Evolutionary conservation across 1,140 invertebrate species (phyloP).

Genomic region (Caligus rogercresseyi): DNA sequence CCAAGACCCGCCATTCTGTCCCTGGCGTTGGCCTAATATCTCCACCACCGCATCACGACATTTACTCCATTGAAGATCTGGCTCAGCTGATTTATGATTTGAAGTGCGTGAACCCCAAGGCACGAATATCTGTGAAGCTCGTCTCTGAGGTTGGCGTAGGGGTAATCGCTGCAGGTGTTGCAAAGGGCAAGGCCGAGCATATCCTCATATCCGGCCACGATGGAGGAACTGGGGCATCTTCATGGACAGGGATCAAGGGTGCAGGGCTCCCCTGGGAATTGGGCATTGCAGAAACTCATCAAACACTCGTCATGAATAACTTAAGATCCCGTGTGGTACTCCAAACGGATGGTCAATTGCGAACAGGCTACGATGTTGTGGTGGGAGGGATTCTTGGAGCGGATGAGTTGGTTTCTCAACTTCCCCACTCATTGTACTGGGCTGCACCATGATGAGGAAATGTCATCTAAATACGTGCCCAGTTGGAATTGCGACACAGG

Average conservation of each 20-base stretch:
- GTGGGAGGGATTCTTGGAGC: constrained; percentile 87
- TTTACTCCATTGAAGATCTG: constrained; percentile 98
- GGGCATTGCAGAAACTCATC: constrained; percentile 91
- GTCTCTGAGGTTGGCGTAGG: constrained; percentile 97
- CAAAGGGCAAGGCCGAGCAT: constrained; percentile 96
- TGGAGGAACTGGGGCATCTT: constrained; percentile 91
- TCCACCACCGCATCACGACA: constrained; percentile 96
- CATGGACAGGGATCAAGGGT: constrained; percentile 62
- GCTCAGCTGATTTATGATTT: constrained; percentile 96
- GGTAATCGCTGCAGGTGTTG: constrained; percentile 90
- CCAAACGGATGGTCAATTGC: constrained; percentile 34
- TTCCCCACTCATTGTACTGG: constrained; percentile 84
- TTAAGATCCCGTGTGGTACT: constrained; percentile 79
- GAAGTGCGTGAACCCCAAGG: constrained; percentile 88
- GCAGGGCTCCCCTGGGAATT: constrained; percentile 77
- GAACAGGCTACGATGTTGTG: constrained; percentile 73
- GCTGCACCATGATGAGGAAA: constrained; percentile 99
- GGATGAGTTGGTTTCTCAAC: constrained; percentile 97
- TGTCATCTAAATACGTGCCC: constrained; percentile 98
- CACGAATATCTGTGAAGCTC: constrained; percentile 89
- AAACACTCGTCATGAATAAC: constrained; percentile 81
- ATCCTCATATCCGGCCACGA: constrained; percentile 97
- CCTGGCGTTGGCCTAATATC: constrained; percentile 94
- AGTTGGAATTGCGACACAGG: constrained; percentile 91
- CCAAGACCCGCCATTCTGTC: constrained; percentile 81